Base-by-base conservation (phyloP, 2,888 invertebrate genomes). In the Andrena camellia region DNA sequence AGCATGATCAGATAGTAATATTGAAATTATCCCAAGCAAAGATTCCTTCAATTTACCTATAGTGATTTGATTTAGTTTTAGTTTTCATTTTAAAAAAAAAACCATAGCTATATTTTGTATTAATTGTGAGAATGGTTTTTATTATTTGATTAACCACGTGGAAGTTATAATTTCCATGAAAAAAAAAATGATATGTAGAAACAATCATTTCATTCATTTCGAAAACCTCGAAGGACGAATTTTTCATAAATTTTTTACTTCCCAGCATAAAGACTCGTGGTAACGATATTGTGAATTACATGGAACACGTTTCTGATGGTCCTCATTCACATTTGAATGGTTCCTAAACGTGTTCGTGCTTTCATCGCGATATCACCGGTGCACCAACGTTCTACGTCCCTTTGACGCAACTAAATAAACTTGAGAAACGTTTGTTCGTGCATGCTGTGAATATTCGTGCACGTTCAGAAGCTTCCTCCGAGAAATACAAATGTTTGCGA, bases 401-500 rank as follows among this genome's bases (percentile, higher is more conserved):
- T 76, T 78, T 63, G 52, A 68, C 10, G 42, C 26, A 48, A 54
- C 77, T 63, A 48, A 77, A 68, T 63, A 48, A 77, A 68, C 78
- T 63, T 48, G 62, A 75, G 52, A 7, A 76, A 68, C 77, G 68
- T 57, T 77, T 48, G 77, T 68, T 57, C 23, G 52, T 2, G 62
- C 23, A 54, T 26, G 8, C 50, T 78, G 68, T 35, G 78, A 78
- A 78, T 78, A 78, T 76, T 76, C 70, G 52, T 31, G 17, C 68
- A 5, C 48, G 62, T 57, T 20, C 68, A 54, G 35, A 76, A 63
- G 48, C 52, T 62, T 78, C 78, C 77, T 20, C 26, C 57, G 78
- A 68, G 78, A 78, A 78, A 77, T 78, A 69, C 78, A 69, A 78
- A 68, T 68, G 78, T 78, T 78, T 69, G 62, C 68, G 20, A 33